Percentiles rank a stretch among this genome's conserved stretches.
Conservation (phyloP, 2,113 vertebrate species). For the Cisticola juncidis region DNA sequence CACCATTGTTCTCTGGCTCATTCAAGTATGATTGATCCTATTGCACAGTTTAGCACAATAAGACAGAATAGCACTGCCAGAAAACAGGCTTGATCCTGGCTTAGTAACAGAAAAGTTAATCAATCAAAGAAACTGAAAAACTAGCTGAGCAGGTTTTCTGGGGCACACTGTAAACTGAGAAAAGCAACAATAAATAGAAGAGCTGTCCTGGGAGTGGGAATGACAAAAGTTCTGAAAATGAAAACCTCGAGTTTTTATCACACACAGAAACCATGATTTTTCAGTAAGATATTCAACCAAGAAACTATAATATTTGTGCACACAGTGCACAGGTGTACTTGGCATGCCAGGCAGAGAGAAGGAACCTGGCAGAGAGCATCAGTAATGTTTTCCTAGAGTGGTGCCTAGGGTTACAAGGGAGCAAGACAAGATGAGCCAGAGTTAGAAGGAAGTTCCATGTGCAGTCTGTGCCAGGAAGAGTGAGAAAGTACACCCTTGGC, state of each 20-base stretch:
- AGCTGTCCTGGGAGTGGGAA: background rate
- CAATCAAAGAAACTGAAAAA: background rate
- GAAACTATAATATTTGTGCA: background rate
- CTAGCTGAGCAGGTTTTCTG: slow-evolving; percentile 41
- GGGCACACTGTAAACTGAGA: background rate
- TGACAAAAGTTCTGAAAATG: background rate
- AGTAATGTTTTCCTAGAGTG: background rate
- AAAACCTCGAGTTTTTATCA: background rate
- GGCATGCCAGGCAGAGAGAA: background rate
- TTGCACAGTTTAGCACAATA: background rate
- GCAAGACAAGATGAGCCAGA: background rate
- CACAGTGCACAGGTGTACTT: too few species aligned
- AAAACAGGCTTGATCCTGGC: background rate
- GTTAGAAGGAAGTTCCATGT: background rate
- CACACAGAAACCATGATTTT: background rate
- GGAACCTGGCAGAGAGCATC: background rate
- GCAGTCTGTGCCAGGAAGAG: background rate
- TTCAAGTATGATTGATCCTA: background rate
- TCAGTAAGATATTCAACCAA: background rate
- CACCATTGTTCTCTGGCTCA: background rate
- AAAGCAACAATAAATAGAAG: background rate
- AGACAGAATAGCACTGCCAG: background rate
- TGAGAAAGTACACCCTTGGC: background rate
- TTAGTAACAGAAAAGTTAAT: slow-evolving; percentile 6
- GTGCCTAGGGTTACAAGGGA: background rate